Conservation (phyloP, 2,888 invertebrate genomes). For the Hypomecis atomaria region DNA sequence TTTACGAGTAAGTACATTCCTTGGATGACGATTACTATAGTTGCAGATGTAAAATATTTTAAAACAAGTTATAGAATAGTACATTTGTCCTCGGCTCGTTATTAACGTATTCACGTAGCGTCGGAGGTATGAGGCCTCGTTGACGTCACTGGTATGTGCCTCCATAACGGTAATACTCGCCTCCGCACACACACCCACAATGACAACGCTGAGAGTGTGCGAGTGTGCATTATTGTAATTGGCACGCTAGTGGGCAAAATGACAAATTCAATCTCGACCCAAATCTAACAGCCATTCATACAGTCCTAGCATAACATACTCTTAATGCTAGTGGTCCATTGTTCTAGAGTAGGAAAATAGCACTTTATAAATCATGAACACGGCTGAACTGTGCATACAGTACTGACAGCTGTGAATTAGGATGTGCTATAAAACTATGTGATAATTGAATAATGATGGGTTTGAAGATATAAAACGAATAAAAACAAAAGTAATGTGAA, state of each 20-base stretch:
- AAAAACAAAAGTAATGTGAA: conserved; percentile 6
- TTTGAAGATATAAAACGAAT: background rate
- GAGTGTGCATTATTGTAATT: conserved; percentile 70
- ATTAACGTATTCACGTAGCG: conserved; percentile 76
- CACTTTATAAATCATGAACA: background rate
- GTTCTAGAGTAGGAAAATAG: too few relatives aligned
- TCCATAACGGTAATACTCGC: conserved; percentile 83
- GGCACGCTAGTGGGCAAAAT: conserved; percentile 63
- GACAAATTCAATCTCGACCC: conserved; percentile 74
- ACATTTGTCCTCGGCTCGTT: conserved; percentile 67
- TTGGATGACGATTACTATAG: background rate
- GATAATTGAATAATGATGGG: background rate
- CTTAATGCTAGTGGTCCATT: background rate
- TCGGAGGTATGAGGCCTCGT: conserved; percentile 76
- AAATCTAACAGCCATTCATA: conserved; percentile 56
- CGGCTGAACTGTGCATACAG: too few relatives aligned
- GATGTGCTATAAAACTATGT: background rate
- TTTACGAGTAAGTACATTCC: background rate
- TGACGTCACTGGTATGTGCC: conserved; percentile 84
- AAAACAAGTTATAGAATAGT: conserved; percentile 49
- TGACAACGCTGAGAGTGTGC: conserved; percentile 51
- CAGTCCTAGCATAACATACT: conserved; percentile 33
- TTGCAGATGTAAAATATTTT: conserved; percentile 13
- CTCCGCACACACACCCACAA: conserved; percentile 67
- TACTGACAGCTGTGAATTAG: background rate